Percentiles rank a stretch among this genome's conserved stretches.
phyloP scores from a whole-genome alignment of 2,113 vertebrate genomes.

The Mesembrinibis cayennensis region DNA sequence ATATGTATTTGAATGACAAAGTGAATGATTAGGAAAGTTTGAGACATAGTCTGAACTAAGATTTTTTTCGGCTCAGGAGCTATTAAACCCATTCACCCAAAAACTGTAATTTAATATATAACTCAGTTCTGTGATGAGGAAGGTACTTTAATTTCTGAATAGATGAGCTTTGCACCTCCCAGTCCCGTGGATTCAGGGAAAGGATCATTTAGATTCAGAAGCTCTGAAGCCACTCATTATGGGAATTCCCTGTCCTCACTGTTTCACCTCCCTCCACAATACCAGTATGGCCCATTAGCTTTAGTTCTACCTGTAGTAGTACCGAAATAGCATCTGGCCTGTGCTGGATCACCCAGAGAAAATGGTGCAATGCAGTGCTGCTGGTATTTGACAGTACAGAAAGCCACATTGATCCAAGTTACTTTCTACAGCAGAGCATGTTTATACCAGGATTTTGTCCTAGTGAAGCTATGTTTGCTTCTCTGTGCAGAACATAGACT shows the following conservation, averaged over 20 bases:
- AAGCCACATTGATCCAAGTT: neutral
- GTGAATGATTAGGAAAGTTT: neutral
- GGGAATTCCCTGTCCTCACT: neutral
- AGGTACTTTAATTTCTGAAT: neutral
- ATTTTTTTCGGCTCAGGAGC: neutral
- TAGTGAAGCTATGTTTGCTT: neutral
- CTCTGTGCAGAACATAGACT: neutral
- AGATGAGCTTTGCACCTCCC: neutral
- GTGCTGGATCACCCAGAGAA: neutral
- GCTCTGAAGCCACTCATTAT: neutral
- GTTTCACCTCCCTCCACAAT: neutral
- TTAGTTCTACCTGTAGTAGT: neutral
- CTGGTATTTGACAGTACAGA: neutral
- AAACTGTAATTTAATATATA: neutral
- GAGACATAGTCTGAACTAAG: neutral
- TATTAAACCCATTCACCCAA: neutral
- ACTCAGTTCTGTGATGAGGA: neutral
- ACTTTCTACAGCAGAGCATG: neutral
- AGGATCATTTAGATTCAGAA: neutral
- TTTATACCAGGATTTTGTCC: neutral
- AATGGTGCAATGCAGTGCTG: slow-evolving; percentile 29
- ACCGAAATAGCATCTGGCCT: neutral
- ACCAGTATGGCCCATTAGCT: neutral
- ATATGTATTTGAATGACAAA: neutral
- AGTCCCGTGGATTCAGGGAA: neutral